phyloP scores from a whole-genome alignment of 2,113 vertebrate genomes.

The Aspidoscelis tigris region DNA sequence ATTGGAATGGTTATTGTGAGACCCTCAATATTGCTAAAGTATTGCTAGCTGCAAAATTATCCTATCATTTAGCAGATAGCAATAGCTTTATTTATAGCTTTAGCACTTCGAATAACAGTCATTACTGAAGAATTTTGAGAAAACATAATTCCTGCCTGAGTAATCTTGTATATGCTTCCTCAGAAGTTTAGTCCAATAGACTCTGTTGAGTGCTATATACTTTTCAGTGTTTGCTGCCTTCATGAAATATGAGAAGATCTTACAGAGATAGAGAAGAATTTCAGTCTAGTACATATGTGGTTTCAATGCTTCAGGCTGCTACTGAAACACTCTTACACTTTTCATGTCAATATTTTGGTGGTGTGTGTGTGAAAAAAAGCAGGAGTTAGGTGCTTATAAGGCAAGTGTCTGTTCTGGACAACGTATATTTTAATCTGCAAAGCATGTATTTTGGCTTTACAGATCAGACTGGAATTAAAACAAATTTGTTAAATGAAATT shows the following conservation, averaged over 20 bases:
- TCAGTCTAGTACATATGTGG: background rate
- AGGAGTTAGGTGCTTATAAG: background rate
- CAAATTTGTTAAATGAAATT: background rate
- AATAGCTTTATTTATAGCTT: background rate
- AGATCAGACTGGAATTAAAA: background rate
- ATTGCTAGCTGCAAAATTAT: background rate
- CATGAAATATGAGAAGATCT: background rate
- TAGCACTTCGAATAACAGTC: background rate
- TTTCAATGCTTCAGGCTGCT: background rate
- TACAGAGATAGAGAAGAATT: background rate
- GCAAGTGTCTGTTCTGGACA: background rate
- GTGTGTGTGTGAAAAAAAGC: background rate
- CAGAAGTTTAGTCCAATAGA: background rate
- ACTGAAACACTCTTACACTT: no score
- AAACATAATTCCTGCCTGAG: background rate
- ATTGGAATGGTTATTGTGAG: background rate
- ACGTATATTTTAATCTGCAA: background rate
- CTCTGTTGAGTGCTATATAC: background rate
- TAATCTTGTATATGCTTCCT: no score
- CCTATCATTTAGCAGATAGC: background rate
- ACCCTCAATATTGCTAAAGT: conserved; percentile 14
- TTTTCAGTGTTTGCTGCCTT: background rate
- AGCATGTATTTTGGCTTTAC: background rate
- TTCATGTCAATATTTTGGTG: background rate
- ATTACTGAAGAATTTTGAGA: background rate